Evolutionary conservation across 2,113 vertebrate species (phyloP).

Genomic region (Bolborhynchus lineola): DNA sequence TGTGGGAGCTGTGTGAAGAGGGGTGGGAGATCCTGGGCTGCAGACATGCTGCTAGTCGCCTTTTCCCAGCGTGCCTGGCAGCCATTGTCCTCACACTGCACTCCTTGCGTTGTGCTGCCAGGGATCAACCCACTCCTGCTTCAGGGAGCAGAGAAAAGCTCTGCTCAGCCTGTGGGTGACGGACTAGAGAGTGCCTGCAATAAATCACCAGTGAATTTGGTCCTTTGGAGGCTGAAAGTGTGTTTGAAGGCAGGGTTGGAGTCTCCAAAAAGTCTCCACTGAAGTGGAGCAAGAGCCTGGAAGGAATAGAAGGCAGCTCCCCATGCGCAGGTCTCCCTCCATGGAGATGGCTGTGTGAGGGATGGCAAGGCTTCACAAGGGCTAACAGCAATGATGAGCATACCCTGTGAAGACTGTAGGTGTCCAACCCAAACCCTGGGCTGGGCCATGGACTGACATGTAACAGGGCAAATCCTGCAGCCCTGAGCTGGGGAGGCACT

Average conservation of each 20-base stretch:
- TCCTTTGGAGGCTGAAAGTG: rapidly evolving
- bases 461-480: neutral
- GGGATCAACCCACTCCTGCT: neutral
- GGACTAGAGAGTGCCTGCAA: neutral
- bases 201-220: neutral
- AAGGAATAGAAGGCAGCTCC: neutral
- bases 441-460: neutral
- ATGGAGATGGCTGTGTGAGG: rapidly evolving
- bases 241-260: neutral
- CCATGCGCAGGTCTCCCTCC: neutral
- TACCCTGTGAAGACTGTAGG: neutral
- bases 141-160: neutral
- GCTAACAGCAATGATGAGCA: neutral
- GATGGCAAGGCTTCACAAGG: neutral
- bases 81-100: neutral
- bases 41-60: rapidly evolving
- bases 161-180: neutral
- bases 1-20: neutral
- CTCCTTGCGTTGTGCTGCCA: neutral
- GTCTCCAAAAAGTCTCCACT: neutral
- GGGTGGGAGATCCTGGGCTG: neutral
- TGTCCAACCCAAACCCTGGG: neutral
- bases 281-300: neutral
- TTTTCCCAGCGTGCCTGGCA: neutral
- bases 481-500: neutral